Conservation (phyloP, 2,888 invertebrate genomes). For the Athalia rosae region DNA sequence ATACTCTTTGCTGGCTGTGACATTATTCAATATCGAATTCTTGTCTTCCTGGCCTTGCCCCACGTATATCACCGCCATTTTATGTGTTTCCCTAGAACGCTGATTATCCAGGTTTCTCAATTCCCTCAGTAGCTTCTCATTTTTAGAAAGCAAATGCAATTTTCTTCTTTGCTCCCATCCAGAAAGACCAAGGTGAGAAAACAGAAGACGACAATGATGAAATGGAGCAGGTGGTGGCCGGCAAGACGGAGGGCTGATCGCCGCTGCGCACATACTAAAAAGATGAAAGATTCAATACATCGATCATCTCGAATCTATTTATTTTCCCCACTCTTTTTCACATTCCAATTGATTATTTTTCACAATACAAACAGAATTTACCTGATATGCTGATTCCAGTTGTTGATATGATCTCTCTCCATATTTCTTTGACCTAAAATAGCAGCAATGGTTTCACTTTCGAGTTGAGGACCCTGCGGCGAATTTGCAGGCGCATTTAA, state of each 20-base stretch:
- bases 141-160: conserved; percentile 90
- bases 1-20: conserved; percentile 93
- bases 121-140: conserved; percentile 92
- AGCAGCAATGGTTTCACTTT: conserved; percentile 90
- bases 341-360: not conserved
- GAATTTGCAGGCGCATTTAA: conserved; percentile 88
- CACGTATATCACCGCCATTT: conserved; percentile 98
- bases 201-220: conserved; percentile 90
- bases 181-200: conserved; percentile 92
- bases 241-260: conserved; percentile 75
- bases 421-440: conserved; percentile 89
- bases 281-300: conserved; percentile 10
- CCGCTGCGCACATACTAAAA: conserved; percentile 74
- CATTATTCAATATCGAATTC: conserved; percentile 93
- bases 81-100: conserved; percentile 94
- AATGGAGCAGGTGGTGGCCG: conserved; percentile 80
- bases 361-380: conserved; percentile 39
- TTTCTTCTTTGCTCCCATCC: conserved; percentile 92
- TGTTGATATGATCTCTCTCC: conserved; percentile 84
- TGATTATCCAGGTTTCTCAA: conserved; percentile 95
- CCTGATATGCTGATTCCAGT: conserved; percentile 68
- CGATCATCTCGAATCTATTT: not conserved
- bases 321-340: not conserved
- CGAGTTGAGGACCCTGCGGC: conserved; percentile 84
- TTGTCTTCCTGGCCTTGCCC: conserved; percentile 98